phyloP scores from a whole-genome alignment of 2,797 vertebrate genomes.

The Lithobates sylvaticus region DNA sequence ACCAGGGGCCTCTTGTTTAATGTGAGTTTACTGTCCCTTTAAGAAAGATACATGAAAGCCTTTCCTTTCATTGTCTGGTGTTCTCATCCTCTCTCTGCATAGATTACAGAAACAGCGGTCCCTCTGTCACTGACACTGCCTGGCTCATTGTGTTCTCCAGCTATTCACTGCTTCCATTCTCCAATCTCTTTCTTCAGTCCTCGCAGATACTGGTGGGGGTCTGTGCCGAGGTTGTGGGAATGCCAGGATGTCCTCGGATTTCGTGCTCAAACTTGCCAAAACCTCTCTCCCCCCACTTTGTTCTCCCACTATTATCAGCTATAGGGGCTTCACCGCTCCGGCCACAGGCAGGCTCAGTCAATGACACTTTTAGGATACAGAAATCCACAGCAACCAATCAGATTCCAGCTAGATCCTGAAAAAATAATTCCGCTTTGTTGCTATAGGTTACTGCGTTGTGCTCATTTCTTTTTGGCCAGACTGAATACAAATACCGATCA shows the following conservation, averaged over 20 bases:
- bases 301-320: not conserved
- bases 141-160: slow-evolving; percentile 22
- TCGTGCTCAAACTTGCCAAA: slow-evolving; percentile 23
- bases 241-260: slow-evolving; percentile 14
- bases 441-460: too few relatives aligned
- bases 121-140: slow-evolving; percentile 17
- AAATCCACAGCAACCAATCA: too few relatives aligned
- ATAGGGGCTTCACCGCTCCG: not conserved
- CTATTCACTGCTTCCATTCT: slow-evolving; percentile 35
- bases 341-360: not conserved
- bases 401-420: too few relatives aligned
- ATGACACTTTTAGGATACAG: too few relatives aligned
- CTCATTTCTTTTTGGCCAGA: too few relatives aligned
- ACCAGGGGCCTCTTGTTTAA: too few relatives aligned
- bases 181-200: slow-evolving; percentile 18
- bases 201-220: slow-evolving; percentile 35
- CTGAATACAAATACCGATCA: too few relatives aligned
- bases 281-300: too few relatives aligned
- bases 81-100: not conserved
- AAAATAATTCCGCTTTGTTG: too few relatives aligned
- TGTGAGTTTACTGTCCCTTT: not conserved
- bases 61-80: not conserved
- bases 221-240: slow-evolving; percentile 40
- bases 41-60: not conserved
- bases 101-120: slow-evolving; percentile 15